Evolutionary conservation across 1,140 invertebrate species (phyloP).

Genomic region (Trinorchestia longiramus): DNA sequence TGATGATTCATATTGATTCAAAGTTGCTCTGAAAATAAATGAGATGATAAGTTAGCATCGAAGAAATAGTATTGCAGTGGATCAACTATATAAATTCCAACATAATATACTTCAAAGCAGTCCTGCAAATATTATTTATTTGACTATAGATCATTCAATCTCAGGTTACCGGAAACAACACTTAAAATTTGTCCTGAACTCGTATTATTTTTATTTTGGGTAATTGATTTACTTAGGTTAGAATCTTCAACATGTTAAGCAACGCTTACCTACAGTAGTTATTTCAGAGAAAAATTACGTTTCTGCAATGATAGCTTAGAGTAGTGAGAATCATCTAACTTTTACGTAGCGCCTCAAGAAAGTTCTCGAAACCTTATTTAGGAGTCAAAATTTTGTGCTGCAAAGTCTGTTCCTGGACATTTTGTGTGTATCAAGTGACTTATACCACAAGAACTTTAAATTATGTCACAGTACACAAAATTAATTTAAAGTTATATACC

Average conservation of each 20-base stretch:
- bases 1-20: too few species aligned
- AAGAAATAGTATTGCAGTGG: too few species aligned
- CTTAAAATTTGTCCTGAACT: too few species aligned
- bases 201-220: not conserved
- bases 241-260: not conserved
- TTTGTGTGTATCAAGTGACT: not conserved
- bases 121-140: too few species aligned
- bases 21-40: too few species aligned
- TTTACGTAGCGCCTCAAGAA: not conserved
- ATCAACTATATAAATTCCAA: too few species aligned
- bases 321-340: not conserved
- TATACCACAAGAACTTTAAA: not conserved
- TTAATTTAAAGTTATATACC: not conserved
- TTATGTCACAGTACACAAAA: not conserved
- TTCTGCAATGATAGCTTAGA: not conserved
- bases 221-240: not conserved
- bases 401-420: not conserved
- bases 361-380: not conserved
- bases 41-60: too few species aligned
- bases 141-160: too few species aligned
- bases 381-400: not conserved
- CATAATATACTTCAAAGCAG: too few species aligned
- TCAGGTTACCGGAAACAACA: too few species aligned
- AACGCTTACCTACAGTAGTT: not conserved
- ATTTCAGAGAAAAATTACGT: not conserved